phyloP scores from a whole-genome alignment of 2,888 invertebrate species.

The Hydroisotoma schaefferi region DNA sequence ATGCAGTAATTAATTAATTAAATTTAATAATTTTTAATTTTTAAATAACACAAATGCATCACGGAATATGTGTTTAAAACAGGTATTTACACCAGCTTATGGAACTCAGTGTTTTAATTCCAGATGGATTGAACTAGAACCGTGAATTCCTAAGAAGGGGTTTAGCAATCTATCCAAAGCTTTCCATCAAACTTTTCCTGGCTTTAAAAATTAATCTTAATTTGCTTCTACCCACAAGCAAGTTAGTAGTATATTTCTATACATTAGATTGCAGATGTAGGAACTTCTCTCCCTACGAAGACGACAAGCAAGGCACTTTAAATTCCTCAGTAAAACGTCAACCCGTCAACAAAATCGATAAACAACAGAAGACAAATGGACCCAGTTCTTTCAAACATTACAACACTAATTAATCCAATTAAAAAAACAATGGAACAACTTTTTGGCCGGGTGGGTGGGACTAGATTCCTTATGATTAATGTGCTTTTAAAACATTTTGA shows the following conservation, averaged over 20 bases:
- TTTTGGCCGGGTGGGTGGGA: slow-evolving; percentile 9
- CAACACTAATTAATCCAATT: slow-evolving; percentile 16
- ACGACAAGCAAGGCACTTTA: too few species aligned
- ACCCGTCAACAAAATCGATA: slow-evolving; percentile 5
- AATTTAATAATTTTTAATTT: not conserved
- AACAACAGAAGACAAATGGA: slow-evolving; percentile 5
- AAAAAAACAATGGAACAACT: slow-evolving; percentile 4
- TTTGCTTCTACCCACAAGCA: too few species aligned
- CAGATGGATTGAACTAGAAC: too few species aligned
- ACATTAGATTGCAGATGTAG: too few species aligned
- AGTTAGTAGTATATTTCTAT: too few species aligned
- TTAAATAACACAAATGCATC: not conserved
- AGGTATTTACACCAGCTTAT: too few species aligned
- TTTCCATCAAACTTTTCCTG: too few species aligned
- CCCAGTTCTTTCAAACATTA: not conserved
- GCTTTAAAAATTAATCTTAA: too few species aligned
- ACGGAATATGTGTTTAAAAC: not conserved
- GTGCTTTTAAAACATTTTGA: slow-evolving; percentile 9
- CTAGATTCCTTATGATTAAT: slow-evolving; percentile 9
- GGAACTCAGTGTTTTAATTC: too few species aligned
- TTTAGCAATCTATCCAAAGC: too few species aligned
- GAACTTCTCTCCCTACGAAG: too few species aligned
- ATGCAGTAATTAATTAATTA: not conserved
- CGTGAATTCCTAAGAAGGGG: too few species aligned
- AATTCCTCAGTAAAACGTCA: slow-evolving; percentile 7